Conservation (phyloP, 2,113 vertebrate species). For the Eudyptes chrysolophus region DNA sequence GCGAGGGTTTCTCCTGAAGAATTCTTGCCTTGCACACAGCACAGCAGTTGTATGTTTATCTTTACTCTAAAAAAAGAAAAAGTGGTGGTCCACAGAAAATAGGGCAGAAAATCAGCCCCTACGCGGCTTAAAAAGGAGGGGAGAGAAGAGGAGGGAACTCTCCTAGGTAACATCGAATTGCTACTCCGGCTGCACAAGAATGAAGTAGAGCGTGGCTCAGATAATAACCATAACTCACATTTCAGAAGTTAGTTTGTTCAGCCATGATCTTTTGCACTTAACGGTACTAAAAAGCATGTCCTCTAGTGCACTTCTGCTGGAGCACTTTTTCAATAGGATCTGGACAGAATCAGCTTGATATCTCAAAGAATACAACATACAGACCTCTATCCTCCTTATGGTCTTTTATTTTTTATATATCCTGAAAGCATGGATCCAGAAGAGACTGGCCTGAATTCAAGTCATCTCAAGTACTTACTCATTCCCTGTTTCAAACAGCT, state of each 20-base stretch:
- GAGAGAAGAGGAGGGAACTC: background rate
- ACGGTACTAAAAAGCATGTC: background rate
- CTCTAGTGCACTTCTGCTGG: background rate
- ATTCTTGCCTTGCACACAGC: background rate
- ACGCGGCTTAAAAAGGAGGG: background rate
- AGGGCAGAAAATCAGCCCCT: background rate
- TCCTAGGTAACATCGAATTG: background rate
- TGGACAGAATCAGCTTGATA: background rate
- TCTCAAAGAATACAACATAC: background rate
- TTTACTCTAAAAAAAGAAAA: background rate
- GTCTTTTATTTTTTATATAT: background rate
- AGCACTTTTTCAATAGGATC: background rate
- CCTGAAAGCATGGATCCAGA: background rate
- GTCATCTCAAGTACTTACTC: constrained; percentile 26
- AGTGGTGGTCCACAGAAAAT: background rate
- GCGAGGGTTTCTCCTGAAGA: background rate
- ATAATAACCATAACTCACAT: constrained; percentile 11
- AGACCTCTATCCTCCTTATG: background rate
- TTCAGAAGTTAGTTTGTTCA: constrained; percentile 17
- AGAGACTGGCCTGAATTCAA: constrained; percentile 16
- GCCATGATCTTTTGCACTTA: background rate
- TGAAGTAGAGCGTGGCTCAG: background rate
- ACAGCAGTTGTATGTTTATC: background rate
- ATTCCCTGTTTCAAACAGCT: constrained; percentile 22
- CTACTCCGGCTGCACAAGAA: background rate